Base-by-base conservation (phyloP, 2,797 vertebrate species). In the Peromyscus aztecus region DNA sequence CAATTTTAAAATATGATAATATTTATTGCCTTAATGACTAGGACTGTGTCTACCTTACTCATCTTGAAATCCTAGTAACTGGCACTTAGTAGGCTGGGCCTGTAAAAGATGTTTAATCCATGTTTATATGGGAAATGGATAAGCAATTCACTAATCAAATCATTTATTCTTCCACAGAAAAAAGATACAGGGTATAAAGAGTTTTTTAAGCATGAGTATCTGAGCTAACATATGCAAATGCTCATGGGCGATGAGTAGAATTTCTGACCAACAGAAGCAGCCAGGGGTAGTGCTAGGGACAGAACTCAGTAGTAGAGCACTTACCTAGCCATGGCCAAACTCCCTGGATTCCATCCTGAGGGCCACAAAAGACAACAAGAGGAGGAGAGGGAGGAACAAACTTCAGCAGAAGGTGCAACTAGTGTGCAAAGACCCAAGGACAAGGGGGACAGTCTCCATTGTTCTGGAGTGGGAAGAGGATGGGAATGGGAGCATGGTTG, bases 31-130 rank as follows among this genome's bases (percentile, higher is more conserved):
- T 94, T 75, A 34, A 86, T 57, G 34, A 91, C 81, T 46, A 21
- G 31, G 24, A 61, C 43, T 13, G 2, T 3, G 23, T 65, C 52
- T 77, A 13, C 34, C 77, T 83, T 80, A 43, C 11, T 86, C 31
- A 24, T 46, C 73, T 89, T 93, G 88, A 78, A 63, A 37, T 17
- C 12, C 24, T 86, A 82, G 59, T 55, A 94, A 92, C 0, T 49
- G 93, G 89, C 69, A 83, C 67, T 90, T 97, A 86, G 63, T 96
- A 69, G 63, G 83, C 31, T 88, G 86, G 52, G 75, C 37, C 91
- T 83, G 77, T 6, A 87, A 43, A 82, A n/a, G 34, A 43, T 84
- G 24, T 71, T 95, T 84, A 83, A 77, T 34, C 80, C 78, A 87
- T 75, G 43, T 23, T 93, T 84, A 91, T 0, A 17, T 55, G 89